A percentile compares a stretch with the other conserved stretches of the same genome.
Conservation (phyloP, 2,797 vertebrate species). For the Protosalanx chinensis region DNA sequence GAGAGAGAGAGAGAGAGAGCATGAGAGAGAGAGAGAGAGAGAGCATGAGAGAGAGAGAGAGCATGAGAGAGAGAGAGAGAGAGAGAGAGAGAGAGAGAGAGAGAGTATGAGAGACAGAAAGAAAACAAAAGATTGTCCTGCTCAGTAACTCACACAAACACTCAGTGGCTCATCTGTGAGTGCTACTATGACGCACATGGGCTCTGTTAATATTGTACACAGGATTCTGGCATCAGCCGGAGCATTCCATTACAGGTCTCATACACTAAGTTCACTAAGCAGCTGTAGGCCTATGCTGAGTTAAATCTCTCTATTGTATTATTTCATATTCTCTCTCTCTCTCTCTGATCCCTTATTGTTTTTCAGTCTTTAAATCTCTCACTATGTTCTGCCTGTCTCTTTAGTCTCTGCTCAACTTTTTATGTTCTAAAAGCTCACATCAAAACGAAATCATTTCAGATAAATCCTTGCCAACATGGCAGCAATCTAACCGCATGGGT, state of each 20-base stretch:
- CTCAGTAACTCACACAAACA: constrained; percentile 39
- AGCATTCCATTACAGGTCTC: constrained; percentile 72
- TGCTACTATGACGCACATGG: constrained; percentile 75
- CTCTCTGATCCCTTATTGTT: neutral
- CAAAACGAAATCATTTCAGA: no score
- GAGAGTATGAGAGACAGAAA: constrained; percentile 33
- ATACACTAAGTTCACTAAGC: constrained; percentile 61
- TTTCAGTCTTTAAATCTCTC: constrained; percentile 1
- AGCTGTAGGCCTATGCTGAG: constrained; percentile 51
- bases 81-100: constrained; percentile 40
- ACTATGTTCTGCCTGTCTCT: neutral
- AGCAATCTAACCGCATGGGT: no score
- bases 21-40: constrained; percentile 29
- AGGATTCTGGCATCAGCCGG: constrained; percentile 70
- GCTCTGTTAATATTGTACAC: constrained; percentile 77
- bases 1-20: constrained; percentile 47
- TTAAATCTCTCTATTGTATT: constrained; percentile 19
- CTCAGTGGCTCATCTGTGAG: constrained; percentile 68
- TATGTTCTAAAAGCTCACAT: no score
- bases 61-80: constrained; percentile 14
- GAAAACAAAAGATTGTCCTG: neutral
- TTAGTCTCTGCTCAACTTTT: neutral
- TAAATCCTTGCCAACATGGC: no score
- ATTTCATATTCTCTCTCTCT: neutral
- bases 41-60: constrained; percentile 39